Evolutionary conservation across 2,113 vertebrate species (phyloP).

Genomic region (Aphyosemion australe): DNA sequence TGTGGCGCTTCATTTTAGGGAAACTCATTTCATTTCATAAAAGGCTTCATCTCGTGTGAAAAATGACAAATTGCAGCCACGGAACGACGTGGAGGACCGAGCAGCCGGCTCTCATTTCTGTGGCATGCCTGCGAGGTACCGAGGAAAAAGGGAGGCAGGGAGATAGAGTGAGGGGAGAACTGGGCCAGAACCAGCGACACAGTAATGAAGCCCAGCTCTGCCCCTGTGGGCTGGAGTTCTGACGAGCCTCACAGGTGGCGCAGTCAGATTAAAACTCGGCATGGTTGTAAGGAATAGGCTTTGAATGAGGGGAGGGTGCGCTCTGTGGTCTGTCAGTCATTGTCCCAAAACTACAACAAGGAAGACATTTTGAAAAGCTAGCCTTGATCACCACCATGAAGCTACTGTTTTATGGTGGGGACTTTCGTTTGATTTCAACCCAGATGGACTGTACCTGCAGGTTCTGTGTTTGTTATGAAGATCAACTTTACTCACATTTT

Average conservation of each 20-base stretch:
- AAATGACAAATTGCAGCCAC: constrained; percentile 82
- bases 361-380: constrained; percentile 56
- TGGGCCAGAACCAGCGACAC: constrained; percentile 69
- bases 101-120: constrained; percentile 71
- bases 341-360: constrained; percentile 67
- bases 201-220: constrained; percentile 77
- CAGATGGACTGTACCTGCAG: constrained; percentile 45
- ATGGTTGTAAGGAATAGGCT: constrained; percentile 63
- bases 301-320: constrained; percentile 63
- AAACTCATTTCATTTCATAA: constrained; percentile 85
- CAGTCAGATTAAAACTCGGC: constrained; percentile 74
- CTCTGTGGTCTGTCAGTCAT: constrained; percentile 66
- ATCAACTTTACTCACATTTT: too few species aligned
- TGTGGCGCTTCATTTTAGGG: constrained; percentile 81
- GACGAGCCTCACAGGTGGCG: constrained; percentile 78
- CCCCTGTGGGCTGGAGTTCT: constrained; percentile 75
- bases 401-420: constrained; percentile 34
- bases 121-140: constrained; percentile 70
- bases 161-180: constrained; percentile 70
- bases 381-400: constrained; percentile 11
- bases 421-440: constrained; percentile 54
- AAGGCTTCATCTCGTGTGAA: constrained; percentile 83
- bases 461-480: too few species aligned
- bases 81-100: constrained; percentile 73
- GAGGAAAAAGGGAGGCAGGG: constrained; percentile 67